phyloP scores from a whole-genome alignment of 1,140 invertebrate species.

The Pygmarrhopalites habei region DNA sequence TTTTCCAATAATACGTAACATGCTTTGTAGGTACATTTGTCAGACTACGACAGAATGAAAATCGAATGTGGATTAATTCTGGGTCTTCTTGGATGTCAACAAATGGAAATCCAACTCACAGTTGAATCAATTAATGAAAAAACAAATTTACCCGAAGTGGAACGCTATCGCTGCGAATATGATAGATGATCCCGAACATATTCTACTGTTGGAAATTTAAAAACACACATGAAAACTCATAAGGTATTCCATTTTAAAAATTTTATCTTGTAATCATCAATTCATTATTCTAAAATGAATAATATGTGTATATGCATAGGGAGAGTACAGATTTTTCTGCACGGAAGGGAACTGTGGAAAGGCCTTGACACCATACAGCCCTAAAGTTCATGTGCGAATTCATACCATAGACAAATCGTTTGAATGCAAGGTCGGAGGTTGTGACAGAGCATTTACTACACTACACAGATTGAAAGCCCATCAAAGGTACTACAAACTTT shows the following conservation, averaged over 20 bases:
- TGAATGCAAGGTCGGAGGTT: constrained; percentile 51
- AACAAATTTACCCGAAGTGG: constrained; percentile 56
- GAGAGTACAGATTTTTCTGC: constrained; percentile 90
- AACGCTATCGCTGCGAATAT: constrained; percentile 62
- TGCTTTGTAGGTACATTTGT: constrained; percentile 55
- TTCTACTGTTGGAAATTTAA: constrained; percentile 86
- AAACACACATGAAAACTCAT: constrained; percentile 93
- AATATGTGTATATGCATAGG: too few species aligned
- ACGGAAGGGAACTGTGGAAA: constrained; percentile 79
- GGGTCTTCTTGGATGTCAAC: constrained; percentile 49
- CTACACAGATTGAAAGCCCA: constrained; percentile 80
- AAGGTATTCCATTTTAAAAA: too few species aligned
- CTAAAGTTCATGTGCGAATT: constrained; percentile 70
- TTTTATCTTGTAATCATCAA: too few species aligned
- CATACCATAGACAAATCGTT: constrained; percentile 66
- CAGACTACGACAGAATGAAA: constrained; percentile 59
- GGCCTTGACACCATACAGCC: too few species aligned
- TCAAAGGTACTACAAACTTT: too few species aligned
- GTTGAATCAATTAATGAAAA: constrained; percentile 57
- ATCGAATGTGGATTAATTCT: constrained; percentile 60
- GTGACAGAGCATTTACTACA: constrained; percentile 90
- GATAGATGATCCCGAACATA: constrained; percentile 82
- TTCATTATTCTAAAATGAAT: too few species aligned
- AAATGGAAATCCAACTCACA: constrained; percentile 51
- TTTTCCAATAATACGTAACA: too few species aligned